Evolutionary conservation across 2,797 vertebrate genomes (phyloP).

Genomic region (Tragopan temminckii): DNA sequence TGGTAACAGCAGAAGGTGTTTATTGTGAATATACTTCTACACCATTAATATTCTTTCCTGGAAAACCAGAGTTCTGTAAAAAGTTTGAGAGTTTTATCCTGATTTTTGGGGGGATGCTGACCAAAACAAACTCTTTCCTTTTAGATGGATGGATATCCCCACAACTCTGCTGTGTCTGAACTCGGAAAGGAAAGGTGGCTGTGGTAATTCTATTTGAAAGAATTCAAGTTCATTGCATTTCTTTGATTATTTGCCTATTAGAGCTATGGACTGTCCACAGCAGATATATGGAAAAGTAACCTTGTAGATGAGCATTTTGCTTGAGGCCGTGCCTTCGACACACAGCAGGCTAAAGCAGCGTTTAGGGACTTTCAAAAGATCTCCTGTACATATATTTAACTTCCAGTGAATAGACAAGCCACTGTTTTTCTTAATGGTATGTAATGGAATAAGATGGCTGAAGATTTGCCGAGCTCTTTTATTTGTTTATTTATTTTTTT

Average conservation of each 20-base stretch:
- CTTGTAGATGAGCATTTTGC: neutral
- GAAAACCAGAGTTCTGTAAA: neutral
- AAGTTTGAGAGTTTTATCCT: neutral
- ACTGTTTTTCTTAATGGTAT: neutral
- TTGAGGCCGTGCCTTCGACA: neutral
- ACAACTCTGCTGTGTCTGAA: neutral
- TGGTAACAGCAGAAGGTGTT: slow-evolving; percentile 6
- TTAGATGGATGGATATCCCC: neutral
- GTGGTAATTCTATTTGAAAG: neutral
- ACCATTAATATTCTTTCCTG: neutral
- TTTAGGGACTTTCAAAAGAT: neutral
- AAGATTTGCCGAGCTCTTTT: slow-evolving; percentile 7
- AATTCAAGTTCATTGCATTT: neutral
- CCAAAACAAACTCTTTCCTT: neutral
- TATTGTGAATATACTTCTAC: neutral
- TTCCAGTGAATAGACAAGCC: slow-evolving; percentile 36
- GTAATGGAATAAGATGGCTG: slow-evolving; percentile 28
- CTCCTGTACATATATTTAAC: neutral
- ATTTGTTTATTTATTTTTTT: slow-evolving; percentile 52
- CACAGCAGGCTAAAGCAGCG: neutral
- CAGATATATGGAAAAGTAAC: neutral
- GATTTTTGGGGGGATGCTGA: neutral
- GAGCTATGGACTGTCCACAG: neutral
- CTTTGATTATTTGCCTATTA: neutral
- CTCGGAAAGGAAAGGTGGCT: neutral